Percentiles rank a stretch among this genome's conserved stretches.
Evolutionary conservation across 2,888 invertebrate genomes (phyloP).

Genomic region (Crepidodera aurea): DNA sequence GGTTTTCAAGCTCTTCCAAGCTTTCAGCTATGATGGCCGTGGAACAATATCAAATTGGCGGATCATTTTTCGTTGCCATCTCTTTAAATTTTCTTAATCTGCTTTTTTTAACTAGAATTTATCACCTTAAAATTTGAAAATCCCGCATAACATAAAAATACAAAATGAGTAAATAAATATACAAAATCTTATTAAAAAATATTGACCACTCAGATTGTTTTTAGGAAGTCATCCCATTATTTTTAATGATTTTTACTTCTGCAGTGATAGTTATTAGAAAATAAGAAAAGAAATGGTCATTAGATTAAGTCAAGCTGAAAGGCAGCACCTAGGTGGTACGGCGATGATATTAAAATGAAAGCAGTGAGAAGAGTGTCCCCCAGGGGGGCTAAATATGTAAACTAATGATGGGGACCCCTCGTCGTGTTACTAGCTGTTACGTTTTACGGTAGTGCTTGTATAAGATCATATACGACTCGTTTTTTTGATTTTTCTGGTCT

Average conservation of each 20-base stretch:
- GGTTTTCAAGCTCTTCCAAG: no score
- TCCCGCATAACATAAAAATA: no score
- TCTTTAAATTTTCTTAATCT: no score
- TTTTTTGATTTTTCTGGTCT: conserved; percentile 12
- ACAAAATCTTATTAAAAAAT: no score
- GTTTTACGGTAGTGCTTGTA: conserved; percentile 55
- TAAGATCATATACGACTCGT: conserved; percentile 45
- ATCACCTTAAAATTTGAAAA: no score
- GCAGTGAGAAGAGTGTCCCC: conserved; percentile 48
- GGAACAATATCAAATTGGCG: no score
- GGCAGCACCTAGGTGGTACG: conserved; percentile 51
- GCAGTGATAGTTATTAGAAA: conserved; percentile 11
- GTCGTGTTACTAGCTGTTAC: conserved; percentile 47
- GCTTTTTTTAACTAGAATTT: no score
- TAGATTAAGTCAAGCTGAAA: conserved; percentile 53
- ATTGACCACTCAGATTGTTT: neutral
- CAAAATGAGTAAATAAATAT: no score
- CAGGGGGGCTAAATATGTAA: conserved; percentile 53
- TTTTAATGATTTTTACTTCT: conserved; percentile 3
- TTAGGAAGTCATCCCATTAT: neutral
- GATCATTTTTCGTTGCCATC: no score
- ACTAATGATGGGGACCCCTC: conserved; percentile 57
- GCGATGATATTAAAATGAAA: conserved; percentile 48
- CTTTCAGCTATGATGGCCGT: no score
- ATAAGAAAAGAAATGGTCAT: conserved; percentile 48